These are phyloP conservation scores for Dipus sagitta DNA, from an alignment of 2,797 vertebrate genomes.

Conservation along the genomic window DNA sequence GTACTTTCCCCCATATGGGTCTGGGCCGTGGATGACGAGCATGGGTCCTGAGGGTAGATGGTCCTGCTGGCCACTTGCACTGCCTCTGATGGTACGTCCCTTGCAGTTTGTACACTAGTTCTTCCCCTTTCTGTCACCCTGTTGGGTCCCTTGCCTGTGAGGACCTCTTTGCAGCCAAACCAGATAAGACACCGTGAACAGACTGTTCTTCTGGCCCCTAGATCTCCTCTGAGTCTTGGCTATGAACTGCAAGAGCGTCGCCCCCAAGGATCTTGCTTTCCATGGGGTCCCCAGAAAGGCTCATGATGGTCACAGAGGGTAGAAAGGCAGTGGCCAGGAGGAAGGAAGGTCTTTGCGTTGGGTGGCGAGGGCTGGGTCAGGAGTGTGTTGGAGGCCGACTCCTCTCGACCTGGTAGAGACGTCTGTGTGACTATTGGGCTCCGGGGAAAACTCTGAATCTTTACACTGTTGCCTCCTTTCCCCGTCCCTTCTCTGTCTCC, in stretches of 20 bases:
- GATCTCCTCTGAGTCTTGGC: neutral
- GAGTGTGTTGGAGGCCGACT: neutral
- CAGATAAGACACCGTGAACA: neutral
- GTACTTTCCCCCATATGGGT: neutral
- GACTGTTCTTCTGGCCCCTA: neutral
- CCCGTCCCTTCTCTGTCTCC: neutral
- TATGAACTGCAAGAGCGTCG: neutral
- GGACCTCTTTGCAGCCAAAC: neutral
- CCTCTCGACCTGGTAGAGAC: neutral
- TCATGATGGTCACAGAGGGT: neutral
- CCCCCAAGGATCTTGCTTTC: neutral
- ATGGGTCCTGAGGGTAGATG: neutral
- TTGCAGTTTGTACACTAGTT: neutral
- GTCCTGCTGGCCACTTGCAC: no score
- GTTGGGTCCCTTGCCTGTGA: accelerated
- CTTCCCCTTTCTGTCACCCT: neutral
- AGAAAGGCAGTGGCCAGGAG: neutral
- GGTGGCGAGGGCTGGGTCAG: accelerated
- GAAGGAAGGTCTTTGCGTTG: no score
- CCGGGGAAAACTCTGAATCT: neutral
- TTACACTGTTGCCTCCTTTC: neutral
- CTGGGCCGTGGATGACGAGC: neutral
- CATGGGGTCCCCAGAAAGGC: neutral
- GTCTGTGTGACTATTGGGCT: neutral
- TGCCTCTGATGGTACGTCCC: neutral